Conservation (phyloP, 2,888 invertebrate genomes). For the Plemyria rubiginata region DNA sequence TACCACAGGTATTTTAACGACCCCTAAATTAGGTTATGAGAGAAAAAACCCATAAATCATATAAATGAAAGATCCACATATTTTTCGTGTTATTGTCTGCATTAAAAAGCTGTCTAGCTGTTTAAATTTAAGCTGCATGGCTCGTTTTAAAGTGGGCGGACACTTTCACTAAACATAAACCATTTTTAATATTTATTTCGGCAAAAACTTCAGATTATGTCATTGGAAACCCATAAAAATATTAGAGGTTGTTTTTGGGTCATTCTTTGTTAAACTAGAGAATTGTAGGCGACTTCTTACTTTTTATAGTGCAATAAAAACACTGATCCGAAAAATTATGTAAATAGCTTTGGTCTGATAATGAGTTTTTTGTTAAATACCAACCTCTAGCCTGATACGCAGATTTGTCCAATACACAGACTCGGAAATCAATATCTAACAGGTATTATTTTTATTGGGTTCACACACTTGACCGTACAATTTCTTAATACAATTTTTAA, state of each 20-base stretch:
- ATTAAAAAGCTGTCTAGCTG: slow-evolving; percentile 1
- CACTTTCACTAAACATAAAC: slow-evolving; percentile 53
- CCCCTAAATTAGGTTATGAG: no score
- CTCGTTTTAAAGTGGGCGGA: slow-evolving; percentile 50
- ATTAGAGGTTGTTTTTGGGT: slow-evolving; percentile 42
- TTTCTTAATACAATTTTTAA: no score
- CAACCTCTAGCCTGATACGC: background rate
- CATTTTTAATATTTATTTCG: slow-evolving; percentile 40
- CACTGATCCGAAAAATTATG: slow-evolving; percentile 23
- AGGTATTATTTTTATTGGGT: no score
- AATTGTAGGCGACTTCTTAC: slow-evolving; percentile 22
- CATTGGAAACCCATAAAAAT: slow-evolving; percentile 47
- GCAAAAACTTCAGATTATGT: slow-evolving; percentile 54
- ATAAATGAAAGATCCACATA: no score
- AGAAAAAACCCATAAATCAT: no score
- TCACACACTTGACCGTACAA: no score
- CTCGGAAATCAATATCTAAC: background rate
- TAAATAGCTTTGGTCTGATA: slow-evolving; percentile 14
- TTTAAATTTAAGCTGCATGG: slow-evolving; percentile 11
- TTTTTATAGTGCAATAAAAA: slow-evolving; percentile 38
- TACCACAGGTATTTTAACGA: no score
- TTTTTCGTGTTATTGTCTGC: no score
- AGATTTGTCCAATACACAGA: background rate
- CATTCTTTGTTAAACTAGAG: slow-evolving; percentile 41
- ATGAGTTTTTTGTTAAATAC: slow-evolving; percentile 21